Evolutionary conservation across 2,113 vertebrate genomes (phyloP), one percentile per base, ranked within the genome.

Genomic region (Cryptotis parvus): DNA sequence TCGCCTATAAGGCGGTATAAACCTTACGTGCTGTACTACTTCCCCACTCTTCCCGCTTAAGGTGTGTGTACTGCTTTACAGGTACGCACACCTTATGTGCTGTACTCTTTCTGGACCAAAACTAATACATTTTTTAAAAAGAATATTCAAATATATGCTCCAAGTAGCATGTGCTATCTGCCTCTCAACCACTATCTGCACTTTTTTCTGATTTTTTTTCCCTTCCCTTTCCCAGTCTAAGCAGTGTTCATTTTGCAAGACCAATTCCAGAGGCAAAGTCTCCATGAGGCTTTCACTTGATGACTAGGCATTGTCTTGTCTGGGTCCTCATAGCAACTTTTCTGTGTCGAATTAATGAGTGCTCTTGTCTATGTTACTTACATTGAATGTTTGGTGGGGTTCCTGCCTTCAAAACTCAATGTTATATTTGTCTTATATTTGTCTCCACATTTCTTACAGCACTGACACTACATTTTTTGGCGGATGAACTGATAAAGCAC

Each of bases 341-440:
- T 93, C 69, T 85, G 41, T 41, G 39, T 31, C 81, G 92, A 76
- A 80, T 86, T 75, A 86, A 87, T 86, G 80, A 83, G 55, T 75
- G n/a, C 4, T 58, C 8, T 4, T 29, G 29, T 12, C 8, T 14
- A 26, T 39, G 65, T 73, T 61, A 39, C 0, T 2, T 93, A 14
- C 58, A 68, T 15, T 72, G 49, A 12, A 27, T 70, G 22, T 89
- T 83, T 89, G n/a, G 35, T 77, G 83, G 33, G 63, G 24, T 75
- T 91, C 35, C 73, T 39, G 24, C 33, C 29, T 89, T 74, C 37
- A 76, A 31, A 0, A n/a, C n/a, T n/a, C n/a, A n/a, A n/a, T n/a
- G n/a, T n/a, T n/a, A 65, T 18, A 69, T 82, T 83, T 74, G 37
- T 14, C 10, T 90, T 9, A 1, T 39, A 49, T 26, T 66, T 81